These are phyloP conservation scores for Palythoa grandis DNA, from an alignment of 92 coral and sea anemone genomes.

Conservation along the genomic window DNA sequence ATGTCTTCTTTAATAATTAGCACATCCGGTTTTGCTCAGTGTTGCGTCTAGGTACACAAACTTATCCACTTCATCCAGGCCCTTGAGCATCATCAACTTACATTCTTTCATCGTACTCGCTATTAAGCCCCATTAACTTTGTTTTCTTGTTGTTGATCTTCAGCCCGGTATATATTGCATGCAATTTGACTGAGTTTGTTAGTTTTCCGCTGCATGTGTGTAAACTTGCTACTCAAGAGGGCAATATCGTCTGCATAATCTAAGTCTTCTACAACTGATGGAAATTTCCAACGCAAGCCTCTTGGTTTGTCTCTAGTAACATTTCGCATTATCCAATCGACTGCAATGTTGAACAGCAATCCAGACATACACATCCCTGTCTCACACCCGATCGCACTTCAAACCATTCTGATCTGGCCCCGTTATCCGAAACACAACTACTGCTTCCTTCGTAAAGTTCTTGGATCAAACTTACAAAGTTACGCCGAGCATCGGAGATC, in stretches of 20 bases:
- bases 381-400: no score
- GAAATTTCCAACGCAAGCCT: not conserved
- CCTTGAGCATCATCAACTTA: not conserved
- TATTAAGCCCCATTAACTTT: not conserved
- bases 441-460: no score
- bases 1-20: not conserved
- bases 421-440: no score
- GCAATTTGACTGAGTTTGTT: not conserved
- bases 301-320: not conserved
- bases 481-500: no score
- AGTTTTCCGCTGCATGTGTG: not conserved
- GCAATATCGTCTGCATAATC: not conserved
- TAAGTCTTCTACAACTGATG: not conserved
- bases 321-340: no score
- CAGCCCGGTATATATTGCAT: not conserved
- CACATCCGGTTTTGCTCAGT: not conserved
- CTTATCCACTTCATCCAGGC: not conserved
- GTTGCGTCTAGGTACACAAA: constrained; percentile 1
- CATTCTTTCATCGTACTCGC: not conserved
- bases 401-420: no score
- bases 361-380: no score
- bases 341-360: no score
- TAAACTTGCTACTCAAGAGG: not conserved
- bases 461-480: no score
- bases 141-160: not conserved